Base-by-base conservation (phyloP, 2,888 invertebrate species). In the Fragum sueziense region DNA sequence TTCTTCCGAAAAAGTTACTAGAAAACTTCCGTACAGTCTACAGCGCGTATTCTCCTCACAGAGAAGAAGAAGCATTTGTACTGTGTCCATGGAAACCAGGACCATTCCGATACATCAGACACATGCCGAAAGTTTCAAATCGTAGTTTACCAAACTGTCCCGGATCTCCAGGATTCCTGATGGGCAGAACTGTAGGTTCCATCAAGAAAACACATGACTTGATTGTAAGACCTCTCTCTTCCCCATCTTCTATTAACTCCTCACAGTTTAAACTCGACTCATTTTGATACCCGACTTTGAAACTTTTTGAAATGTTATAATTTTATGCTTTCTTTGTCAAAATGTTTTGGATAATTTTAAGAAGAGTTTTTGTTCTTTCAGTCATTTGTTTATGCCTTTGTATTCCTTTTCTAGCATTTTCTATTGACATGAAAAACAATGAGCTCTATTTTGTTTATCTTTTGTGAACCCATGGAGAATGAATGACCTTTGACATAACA, bases 1-100 rank as follows among this genome's bases (percentile, higher is more conserved):
- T 88, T 34, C 74, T 77, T 17, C 86, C 89, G 2, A 78, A 80
- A 37, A 88, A 87, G 59, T 77, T 89, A 1, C 65, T 85, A 17
- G 82, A 87, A 25, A 88, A 85, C 67, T 89, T 90, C 84, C 74
- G 85, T 22, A 76, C 70, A 25, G 86, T 88, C 6, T 90, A 87
- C 77, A 62, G 79, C 7, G 86, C 88, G n/a, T 90, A 90, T 62
- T 89, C 89, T 9, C 90, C 90, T 9, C 88, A 87, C 51, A 85
- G 87, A 41, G 86, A 88, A 62, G 87, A 88, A 51, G 87, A 88
- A 57, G 87, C 88, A 4, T 90, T 90, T 77, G 88, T 89, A n/a
- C 85, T 90, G 27, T 86, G 85, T 65, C 90, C 89, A 6, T 90
- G 90, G 90, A 87, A 87, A 47, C 88, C 88, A 2, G 89, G 88